Evolutionary conservation across 1,140 invertebrate species (phyloP).

Genomic region (Lepidostoma basale): DNA sequence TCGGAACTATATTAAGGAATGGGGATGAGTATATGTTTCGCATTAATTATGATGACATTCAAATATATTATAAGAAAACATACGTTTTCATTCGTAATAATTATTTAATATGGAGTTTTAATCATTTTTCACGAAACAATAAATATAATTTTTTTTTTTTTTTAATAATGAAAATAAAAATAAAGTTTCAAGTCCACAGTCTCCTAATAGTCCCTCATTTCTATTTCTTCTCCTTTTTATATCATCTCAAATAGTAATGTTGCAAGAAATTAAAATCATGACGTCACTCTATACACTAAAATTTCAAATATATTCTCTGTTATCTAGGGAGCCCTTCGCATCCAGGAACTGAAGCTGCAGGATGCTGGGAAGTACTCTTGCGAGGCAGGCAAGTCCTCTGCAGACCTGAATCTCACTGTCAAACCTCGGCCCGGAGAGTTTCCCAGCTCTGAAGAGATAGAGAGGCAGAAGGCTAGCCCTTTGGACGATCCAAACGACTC

Average conservation of each 20-base stretch:
- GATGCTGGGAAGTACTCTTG: slow-evolving; percentile 86
- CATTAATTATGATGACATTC: too few species aligned
- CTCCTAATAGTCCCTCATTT: background rate
- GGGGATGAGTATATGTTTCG: too few species aligned
- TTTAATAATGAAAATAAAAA: background rate
- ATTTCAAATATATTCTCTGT: background rate
- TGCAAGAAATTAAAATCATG: too few species aligned
- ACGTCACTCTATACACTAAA: too few species aligned
- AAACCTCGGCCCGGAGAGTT: slow-evolving; percentile 78
- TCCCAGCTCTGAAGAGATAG: slow-evolving; percentile 77
- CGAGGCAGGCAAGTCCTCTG: slow-evolving; percentile 74
- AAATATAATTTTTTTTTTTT: background rate
- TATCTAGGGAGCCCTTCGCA: slow-evolving; percentile 74
- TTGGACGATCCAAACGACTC: slow-evolving; percentile 52
- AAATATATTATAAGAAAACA: too few species aligned
- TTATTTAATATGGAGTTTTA: too few species aligned
- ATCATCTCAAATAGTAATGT: background rate
- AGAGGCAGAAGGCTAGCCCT: slow-evolving; percentile 53
- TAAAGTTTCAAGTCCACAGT: too few species aligned
- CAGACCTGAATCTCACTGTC: slow-evolving; percentile 74
- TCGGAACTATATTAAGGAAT: too few species aligned
- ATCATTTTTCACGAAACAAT: too few species aligned
- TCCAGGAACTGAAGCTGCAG: slow-evolving; percentile 74
- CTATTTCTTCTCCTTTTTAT: background rate
- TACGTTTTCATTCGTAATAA: too few species aligned